Percentiles rank a stretch among this genome's conserved stretches.
Conservation (phyloP, 2,113 vertebrate genomes). For the Mesitornis unicolor region DNA sequence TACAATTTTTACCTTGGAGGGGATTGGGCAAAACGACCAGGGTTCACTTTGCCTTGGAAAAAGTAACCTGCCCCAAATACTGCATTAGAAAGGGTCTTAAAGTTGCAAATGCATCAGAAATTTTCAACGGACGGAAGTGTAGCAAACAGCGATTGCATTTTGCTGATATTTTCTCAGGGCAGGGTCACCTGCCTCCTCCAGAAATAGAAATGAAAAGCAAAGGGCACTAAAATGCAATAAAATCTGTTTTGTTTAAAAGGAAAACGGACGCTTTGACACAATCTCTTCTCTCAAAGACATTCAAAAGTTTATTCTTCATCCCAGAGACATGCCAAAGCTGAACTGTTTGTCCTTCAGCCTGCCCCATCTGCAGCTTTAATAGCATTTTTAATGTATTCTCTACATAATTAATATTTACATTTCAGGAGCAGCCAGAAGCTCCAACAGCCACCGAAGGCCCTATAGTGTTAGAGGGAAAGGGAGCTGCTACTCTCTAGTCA, state of each 20-base stretch:
- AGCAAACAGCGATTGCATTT: background rate
- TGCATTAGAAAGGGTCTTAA: background rate
- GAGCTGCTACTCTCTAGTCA: background rate
- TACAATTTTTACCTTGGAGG: background rate
- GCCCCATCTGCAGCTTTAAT: background rate
- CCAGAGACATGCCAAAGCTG: background rate
- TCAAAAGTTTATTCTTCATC: background rate
- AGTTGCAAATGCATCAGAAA: background rate
- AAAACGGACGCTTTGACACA: background rate
- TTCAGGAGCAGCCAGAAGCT: slow-evolving; percentile 8
- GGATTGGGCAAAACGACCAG: background rate
- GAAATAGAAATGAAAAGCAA: background rate
- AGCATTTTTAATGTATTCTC: background rate
- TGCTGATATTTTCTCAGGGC: background rate
- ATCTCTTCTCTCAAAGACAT: background rate
- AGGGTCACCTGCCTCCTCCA: background rate
- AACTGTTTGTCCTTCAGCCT: slow-evolving; percentile 7
- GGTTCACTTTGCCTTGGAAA: background rate
- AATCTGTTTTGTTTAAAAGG: background rate
- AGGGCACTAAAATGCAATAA: background rate
- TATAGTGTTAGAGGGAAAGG: background rate
- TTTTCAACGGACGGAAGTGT: background rate
- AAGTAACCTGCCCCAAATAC: background rate
- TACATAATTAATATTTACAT: slow-evolving; percentile 48
- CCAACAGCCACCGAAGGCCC: background rate